These are phyloP conservation scores for Taenioides sp. DNA, from an alignment of 2,797 vertebrate species.

Conservation along the genomic window DNA sequence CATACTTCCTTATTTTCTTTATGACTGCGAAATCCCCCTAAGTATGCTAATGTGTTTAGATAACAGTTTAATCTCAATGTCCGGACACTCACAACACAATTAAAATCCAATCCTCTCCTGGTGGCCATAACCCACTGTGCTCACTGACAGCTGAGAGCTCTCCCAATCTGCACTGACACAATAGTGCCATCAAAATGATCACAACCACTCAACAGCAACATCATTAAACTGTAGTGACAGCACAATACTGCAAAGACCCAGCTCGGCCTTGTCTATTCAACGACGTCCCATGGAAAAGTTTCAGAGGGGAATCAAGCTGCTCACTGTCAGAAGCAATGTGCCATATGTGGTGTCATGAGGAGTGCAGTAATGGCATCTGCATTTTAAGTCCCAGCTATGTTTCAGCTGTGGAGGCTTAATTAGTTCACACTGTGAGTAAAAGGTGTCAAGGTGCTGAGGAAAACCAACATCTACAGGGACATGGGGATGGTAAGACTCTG, in stretches of 20 bases:
- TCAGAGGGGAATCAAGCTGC: slow-evolving; percentile 19
- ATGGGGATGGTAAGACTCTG: neutral
- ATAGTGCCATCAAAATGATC: slow-evolving; percentile 51
- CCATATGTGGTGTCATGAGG: slow-evolving; percentile 15
- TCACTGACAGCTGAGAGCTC: slow-evolving; percentile 54
- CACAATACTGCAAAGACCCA: slow-evolving; percentile 34
- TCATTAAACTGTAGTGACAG: slow-evolving; percentile 35
- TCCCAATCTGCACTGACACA: slow-evolving; percentile 41
- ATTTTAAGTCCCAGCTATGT: slow-evolving; percentile 10
- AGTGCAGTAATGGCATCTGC: slow-evolving; percentile 10
- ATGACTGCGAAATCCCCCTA: neutral
- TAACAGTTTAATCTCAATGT: slow-evolving; percentile 51
- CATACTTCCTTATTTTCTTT: neutral
- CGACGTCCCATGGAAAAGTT: slow-evolving; percentile 32
- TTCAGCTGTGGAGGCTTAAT: slow-evolving; percentile 17
- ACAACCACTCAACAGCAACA: slow-evolving; percentile 38
- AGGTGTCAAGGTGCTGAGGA: neutral
- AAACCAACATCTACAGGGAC: neutral
- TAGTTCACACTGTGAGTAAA: neutral
- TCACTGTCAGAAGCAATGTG: slow-evolving; percentile 32
- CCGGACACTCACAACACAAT: slow-evolving; percentile 56
- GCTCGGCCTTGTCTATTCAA: slow-evolving; percentile 38
- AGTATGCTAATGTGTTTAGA: neutral
- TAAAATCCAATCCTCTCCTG: slow-evolving; percentile 67
- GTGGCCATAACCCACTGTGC: slow-evolving; percentile 54